Evolutionary conservation across 2,888 invertebrate genomes (phyloP), one percentile per base, ranked within the genome.

Genomic region (Pachycephus smyrnensis): DNA sequence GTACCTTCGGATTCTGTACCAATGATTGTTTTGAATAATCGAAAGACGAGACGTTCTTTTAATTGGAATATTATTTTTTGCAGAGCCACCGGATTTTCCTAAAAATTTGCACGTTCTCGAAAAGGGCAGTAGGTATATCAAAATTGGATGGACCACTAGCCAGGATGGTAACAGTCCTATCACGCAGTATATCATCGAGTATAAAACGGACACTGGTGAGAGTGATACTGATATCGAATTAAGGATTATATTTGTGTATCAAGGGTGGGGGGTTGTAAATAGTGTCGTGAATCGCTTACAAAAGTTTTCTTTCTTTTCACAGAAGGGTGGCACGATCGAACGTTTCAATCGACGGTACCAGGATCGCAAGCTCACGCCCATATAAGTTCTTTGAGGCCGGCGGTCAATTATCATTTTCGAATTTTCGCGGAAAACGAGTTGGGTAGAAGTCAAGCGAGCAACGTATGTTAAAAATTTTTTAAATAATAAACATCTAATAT

Each of bases 91-190:
- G 1, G 98, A 98, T 91, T 95, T 96, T 90, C 98, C 98, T 4
- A 95, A 96, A 89, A 97, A 97, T 89, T 95, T 98, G 83, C 94
- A 96, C 85, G 95, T 97, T 76, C 95, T 96, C 87, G 97, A 97
- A 84, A 96, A 96, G 89, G 95, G 96, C 86, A 97, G 97, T 79
- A 94, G 97, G 80, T 95, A 96, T 36, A 95, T 97, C 82, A 96
- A 96, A 87, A 93, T 98, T 86, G 96, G 97, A 1, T 98, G 98
- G 98, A 96, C 96, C 40, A 96, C 96, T 84, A 97, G 97, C 12
- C 97, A 97, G 89, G 96, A 96, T 83, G 97, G 97, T 80, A 97
- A 97, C 88, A 97, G 97, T 90, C 96, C 97, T 36, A 96, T 98
- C 82, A 96, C 95, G 80, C 96, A 96, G 90, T 98, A 97, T 91